These are phyloP conservation scores for Orthosia gracilis DNA, from an alignment of 2,888 invertebrate genomes.

Conservation along the genomic window DNA sequence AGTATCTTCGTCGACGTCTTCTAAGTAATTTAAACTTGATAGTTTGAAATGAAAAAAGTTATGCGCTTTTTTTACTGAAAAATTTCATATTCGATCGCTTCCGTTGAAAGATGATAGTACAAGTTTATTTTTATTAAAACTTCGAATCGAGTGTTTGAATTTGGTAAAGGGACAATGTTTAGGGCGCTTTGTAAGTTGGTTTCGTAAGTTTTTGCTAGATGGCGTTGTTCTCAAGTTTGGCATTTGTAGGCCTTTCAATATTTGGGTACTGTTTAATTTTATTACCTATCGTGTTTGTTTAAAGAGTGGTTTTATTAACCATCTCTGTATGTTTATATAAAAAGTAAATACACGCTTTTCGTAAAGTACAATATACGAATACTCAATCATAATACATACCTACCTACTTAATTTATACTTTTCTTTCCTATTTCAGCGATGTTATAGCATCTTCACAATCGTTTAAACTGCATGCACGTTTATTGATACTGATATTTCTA, in stretches of 20 bases:
- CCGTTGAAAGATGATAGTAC: constrained; percentile 25
- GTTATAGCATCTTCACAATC: too few species aligned
- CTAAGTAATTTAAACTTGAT: constrained; percentile 54
- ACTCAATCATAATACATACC: too few species aligned
- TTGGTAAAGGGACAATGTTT: constrained; percentile 3
- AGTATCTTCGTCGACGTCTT: constrained; percentile 19
- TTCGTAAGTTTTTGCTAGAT: constrained; percentile 44
- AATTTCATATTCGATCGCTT: constrained; percentile 52
- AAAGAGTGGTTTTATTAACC: neutral
- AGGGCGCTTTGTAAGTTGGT: constrained; percentile 14
- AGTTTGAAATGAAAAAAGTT: constrained; percentile 61
- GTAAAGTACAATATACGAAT: too few species aligned
- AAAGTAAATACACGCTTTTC: neutral
- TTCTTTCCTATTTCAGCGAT: too few species aligned
- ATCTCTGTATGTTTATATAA: neutral
- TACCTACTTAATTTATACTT: too few species aligned
- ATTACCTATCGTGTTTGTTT: constrained; percentile 7
- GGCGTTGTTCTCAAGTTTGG: constrained; percentile 34
- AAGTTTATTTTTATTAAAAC: constrained; percentile 61
- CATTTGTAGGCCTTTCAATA: neutral
- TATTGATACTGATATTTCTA: neutral
- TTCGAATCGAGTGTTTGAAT: constrained; percentile 24
- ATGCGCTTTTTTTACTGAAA: constrained; percentile 39
- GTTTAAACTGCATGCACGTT: too few species aligned
- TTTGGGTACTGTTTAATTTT: neutral